Percentiles rank a stretch among this genome's conserved stretches.
Evolutionary conservation across 2,113 vertebrate genomes (phyloP).

Genomic region (Entomyzon cyanotis): DNA sequence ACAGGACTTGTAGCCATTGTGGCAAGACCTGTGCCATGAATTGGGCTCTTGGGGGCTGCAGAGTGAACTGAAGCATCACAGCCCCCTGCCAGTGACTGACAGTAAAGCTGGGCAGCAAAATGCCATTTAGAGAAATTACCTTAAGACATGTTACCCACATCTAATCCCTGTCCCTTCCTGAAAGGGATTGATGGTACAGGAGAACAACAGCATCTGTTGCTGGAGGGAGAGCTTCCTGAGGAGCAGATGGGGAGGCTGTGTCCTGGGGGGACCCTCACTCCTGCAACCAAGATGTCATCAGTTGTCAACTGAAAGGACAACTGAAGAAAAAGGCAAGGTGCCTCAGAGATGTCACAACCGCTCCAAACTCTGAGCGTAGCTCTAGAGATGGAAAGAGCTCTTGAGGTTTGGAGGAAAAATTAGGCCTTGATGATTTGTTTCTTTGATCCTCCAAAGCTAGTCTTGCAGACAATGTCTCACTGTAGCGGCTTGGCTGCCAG

Average conservation of each 20-base stretch:
- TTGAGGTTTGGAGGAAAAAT: not conserved
- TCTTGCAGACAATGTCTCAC: not conserved
- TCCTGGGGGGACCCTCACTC: not conserved
- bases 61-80: not conserved
- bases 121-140: conserved; percentile 3
- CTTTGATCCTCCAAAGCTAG: not conserved
- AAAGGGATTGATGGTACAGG: not conserved
- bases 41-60: not conserved
- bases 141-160: not conserved
- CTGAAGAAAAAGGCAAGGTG: not conserved
- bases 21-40: fast-evolving
- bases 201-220: conserved; percentile 32
- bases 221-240: not conserved
- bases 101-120: not conserved
- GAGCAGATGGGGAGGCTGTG: not conserved
- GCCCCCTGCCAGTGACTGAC: fast-evolving
- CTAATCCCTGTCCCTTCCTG: conserved; percentile 12
- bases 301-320: not conserved
- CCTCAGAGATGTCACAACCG: not conserved
- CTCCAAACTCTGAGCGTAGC: fast-evolving
- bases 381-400: not conserved
- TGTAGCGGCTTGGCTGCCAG: not conserved
- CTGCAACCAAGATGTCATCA: not conserved
- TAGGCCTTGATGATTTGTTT: not conserved
- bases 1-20: not conserved